phyloP scores from a whole-genome alignment of 2,113 vertebrate genomes.

The Gymnobelideus leadbeateri region DNA sequence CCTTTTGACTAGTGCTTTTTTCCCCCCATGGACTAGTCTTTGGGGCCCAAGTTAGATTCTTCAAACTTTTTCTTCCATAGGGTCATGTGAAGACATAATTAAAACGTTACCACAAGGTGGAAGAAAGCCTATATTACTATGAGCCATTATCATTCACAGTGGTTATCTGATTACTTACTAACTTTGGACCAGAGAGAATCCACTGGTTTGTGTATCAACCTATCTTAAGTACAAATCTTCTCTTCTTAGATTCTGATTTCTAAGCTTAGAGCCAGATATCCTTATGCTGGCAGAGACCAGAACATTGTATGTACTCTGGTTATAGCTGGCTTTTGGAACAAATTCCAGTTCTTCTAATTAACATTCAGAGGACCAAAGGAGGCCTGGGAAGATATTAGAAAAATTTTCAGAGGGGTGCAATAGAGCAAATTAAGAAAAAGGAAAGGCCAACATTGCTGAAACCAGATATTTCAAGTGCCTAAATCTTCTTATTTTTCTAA shows the following conservation, averaged over 20 bases:
- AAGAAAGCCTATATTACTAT: neutral
- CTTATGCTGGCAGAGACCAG: conserved; percentile 47
- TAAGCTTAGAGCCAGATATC: conserved; percentile 32
- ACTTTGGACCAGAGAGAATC: neutral
- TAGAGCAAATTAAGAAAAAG: conserved; percentile 36
- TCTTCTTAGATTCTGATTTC: conserved; percentile 26
- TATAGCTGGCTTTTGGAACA: conserved; percentile 52
- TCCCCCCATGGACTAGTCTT: neutral
- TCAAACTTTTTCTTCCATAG: neutral
- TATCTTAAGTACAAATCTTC: neutral
- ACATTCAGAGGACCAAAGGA: conserved; percentile 42
- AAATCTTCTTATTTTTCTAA: conserved; percentile 68
- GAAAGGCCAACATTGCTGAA: conserved; percentile 50
- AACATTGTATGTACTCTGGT: conserved; percentile 22
- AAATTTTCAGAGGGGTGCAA: conserved; percentile 39
- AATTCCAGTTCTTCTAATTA: neutral
- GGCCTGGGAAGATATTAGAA: neutral
- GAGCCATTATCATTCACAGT: neutral
- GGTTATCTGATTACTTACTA: neutral
- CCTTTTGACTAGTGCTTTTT: neutral
- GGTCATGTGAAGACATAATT: neutral
- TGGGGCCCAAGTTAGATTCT: conserved; percentile 20
- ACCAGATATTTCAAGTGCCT: conserved; percentile 66
- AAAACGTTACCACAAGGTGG: neutral
- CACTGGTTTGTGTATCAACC: neutral